These are phyloP conservation scores for Melopsittacus undulatus DNA, from an alignment of 2,797 vertebrate genomes.

Conservation along the genomic window DNA sequence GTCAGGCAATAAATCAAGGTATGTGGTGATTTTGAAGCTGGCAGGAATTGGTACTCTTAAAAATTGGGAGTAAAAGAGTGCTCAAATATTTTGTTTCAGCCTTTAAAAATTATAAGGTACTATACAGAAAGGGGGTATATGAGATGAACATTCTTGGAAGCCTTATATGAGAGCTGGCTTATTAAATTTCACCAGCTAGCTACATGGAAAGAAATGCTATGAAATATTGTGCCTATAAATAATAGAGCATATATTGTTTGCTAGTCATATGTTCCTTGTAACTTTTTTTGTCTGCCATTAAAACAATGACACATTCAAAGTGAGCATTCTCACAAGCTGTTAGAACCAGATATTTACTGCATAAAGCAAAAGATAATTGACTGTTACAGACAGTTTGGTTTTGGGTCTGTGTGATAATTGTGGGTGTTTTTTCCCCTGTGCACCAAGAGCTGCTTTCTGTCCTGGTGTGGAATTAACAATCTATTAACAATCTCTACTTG, in stretches of 20 bases:
- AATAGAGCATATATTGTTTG: conserved; percentile 8
- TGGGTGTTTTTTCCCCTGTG: neutral
- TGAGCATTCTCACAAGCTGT: neutral
- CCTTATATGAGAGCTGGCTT: neutral
- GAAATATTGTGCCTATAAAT: conserved; percentile 37
- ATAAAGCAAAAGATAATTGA: neutral
- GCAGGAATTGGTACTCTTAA: neutral
- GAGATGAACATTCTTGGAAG: conserved; percentile 1
- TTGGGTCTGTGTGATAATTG: neutral
- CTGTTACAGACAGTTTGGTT: neutral
- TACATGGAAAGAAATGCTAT: neutral
- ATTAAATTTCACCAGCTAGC: conserved; percentile 23
- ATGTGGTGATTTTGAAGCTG: neutral
- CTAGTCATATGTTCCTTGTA: neutral
- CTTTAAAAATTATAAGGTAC: conserved; percentile 21
- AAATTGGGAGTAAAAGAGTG: neutral
- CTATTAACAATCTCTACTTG: neutral
- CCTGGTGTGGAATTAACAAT: neutral
- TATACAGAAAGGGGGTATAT: neutral
- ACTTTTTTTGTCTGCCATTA: conserved; percentile 12
- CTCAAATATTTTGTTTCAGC: conserved; percentile 45
- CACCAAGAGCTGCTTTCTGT: neutral
- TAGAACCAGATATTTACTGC: neutral
- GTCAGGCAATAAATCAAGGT: neutral
- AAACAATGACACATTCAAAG: conserved; percentile 10